Percentiles rank a stretch among this genome's conserved stretches.
phyloP scores from a whole-genome alignment of 2,888 invertebrate species.

The Ichneumon xanthorius region DNA sequence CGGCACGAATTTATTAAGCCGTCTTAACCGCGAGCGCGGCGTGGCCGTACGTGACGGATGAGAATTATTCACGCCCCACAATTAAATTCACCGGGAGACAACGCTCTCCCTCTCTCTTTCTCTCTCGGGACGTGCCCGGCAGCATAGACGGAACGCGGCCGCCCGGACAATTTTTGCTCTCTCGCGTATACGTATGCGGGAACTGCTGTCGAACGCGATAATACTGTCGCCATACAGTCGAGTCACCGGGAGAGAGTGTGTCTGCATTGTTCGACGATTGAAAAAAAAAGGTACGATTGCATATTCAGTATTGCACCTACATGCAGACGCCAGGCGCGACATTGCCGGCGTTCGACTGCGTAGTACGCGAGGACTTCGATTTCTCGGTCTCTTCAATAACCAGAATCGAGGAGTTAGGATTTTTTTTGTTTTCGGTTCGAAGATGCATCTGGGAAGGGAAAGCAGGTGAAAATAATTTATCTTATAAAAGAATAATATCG shows the following conservation, averaged over 20 bases:
- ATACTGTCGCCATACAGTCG: constrained; percentile 62
- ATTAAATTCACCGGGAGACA: constrained; percentile 73
- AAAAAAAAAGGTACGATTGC: constrained; percentile 7
- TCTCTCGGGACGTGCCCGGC: constrained; percentile 17
- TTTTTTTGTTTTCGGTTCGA: not conserved
- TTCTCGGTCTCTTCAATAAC: constrained; percentile 19
- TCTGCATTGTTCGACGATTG: constrained; percentile 50
- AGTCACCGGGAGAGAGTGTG: constrained; percentile 30
- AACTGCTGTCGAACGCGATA: constrained; percentile 64
- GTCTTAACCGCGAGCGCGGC: constrained; percentile 66
- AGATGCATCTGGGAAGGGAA: no score
- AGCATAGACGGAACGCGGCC: constrained; percentile 9
- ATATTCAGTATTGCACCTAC: constrained; percentile 59
- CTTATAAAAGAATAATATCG: no score
- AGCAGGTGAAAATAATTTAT: no score
- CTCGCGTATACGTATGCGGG: constrained; percentile 21
- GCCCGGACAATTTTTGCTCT: constrained; percentile 28
- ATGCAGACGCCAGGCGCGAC: constrained; percentile 39
- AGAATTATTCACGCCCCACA: constrained; percentile 71
- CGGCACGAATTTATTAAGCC: constrained; percentile 77
- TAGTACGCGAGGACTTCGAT: not conserved
- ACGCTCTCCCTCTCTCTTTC: not conserved
- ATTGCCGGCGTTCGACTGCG: constrained; percentile 13
- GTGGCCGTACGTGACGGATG: constrained; percentile 68
- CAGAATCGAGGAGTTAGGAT: not conserved